Conservation (phyloP, 2,888 invertebrate genomes). For the Phaedon cochleariae region DNA sequence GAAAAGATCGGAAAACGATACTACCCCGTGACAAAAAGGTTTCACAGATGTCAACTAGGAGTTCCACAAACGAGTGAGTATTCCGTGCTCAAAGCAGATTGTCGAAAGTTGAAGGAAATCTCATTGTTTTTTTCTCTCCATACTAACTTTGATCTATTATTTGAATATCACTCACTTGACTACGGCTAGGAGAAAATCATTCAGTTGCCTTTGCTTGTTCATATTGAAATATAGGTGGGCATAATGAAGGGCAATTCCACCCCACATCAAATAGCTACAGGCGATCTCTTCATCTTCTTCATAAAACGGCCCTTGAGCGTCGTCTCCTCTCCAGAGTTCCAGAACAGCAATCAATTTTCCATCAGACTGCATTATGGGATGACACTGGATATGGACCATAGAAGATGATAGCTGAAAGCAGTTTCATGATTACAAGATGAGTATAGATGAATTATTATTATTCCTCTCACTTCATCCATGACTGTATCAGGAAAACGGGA, state of each 20-base stretch:
- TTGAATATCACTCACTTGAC: constrained; percentile 86
- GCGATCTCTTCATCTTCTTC: constrained; percentile 76
- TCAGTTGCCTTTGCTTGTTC: constrained; percentile 75
- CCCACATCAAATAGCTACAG: constrained; percentile 73
- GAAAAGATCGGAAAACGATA: too few relatives aligned
- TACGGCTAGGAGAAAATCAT: constrained; percentile 80
- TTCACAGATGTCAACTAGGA: too few relatives aligned
- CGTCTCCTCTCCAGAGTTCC: constrained; percentile 73
- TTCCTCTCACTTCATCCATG: constrained; percentile 56
- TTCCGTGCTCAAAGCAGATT: too few relatives aligned
- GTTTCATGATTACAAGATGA: too few relatives aligned
- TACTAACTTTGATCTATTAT: too few relatives aligned
- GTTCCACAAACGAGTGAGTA: too few relatives aligned
- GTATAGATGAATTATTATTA: too few relatives aligned
- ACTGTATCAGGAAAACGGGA: constrained; percentile 65
- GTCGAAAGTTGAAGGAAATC: too few relatives aligned
- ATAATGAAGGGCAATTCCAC: constrained; percentile 75
- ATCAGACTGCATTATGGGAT: constrained; percentile 71
- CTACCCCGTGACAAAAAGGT: too few relatives aligned
- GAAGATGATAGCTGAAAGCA: constrained; percentile 45
- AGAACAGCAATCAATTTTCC: constrained; percentile 73
- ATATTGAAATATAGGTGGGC: constrained; percentile 74
- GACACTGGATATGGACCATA: constrained; percentile 65
- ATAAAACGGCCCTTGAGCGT: constrained; percentile 65
- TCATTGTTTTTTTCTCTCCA: too few relatives aligned